Evolutionary conservation across 92 coral and sea anemone genomes (phyloP), one percentile per base, ranked within the genome.

Genomic region (Porites lobata): DNA sequence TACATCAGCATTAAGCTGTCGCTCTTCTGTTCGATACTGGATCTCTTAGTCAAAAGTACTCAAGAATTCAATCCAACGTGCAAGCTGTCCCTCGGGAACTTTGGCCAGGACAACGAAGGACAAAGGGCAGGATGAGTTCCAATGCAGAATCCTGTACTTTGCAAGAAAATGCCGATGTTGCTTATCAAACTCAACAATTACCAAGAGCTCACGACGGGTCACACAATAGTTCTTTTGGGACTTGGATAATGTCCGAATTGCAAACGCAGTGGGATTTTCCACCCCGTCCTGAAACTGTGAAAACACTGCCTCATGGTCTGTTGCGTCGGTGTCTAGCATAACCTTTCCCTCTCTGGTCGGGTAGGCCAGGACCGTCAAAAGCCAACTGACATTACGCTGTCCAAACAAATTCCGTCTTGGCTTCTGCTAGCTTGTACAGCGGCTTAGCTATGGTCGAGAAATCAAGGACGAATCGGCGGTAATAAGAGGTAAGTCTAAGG

Each of bases 381-480:
- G 86, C 71, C 73, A 77, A 56, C 54, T 86, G 91, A 26, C 85
- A 77, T 57, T 89, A 59, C 21, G 18, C 20, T 17, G 89, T 78
- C 90, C 82, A 91, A 38, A 38, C 5, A 38, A 38, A 38, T 38
- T 38, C 6, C 43, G 43, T 4, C 43, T 38, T 38, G 43, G 56
- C 64, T 69, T 91, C 86, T 20, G 92, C 86, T 68, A 91, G 73
- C 68, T 91, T 90, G 70, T 90, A 52, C 66, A 85, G 90, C 21
- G 86, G 90, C 65, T 77, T 64, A n/a, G 92, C 92, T 54, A 77
- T 58, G 18, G 86, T 68, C 21, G 83, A 68, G 81, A 85, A 85
- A 76, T 72, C 69, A 50, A 81, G 78, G 51, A 78, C 43, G 70
- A 91, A 91, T 53, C 91, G 82, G 87, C 65, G 58, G 77, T 71